Base-by-base conservation (phyloP, 2,113 vertebrate species). In the Martes martes region DNA sequence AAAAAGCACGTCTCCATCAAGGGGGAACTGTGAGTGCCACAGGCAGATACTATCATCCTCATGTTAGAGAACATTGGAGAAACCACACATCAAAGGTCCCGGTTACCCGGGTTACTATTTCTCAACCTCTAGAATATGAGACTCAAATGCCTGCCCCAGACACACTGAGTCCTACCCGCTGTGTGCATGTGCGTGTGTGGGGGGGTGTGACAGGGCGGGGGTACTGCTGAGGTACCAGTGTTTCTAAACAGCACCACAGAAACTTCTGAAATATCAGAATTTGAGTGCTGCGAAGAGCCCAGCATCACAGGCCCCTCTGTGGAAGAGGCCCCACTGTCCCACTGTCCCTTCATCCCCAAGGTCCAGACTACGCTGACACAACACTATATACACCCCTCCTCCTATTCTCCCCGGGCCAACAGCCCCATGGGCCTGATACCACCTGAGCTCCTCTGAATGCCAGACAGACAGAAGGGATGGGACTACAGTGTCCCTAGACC, bases 121-220 rank as follows among this genome's bases (percentile, higher is more conserved):
- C 2, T 85, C 45, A 71, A 23, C 31, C 18, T 76, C 4, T 2
- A 18, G 71, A 24, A 87, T 9, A 52, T 26, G 10, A 50, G 5
- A 61, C 55, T 65, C 63, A 83, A 55, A 57, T 0, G 36, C 9
- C 45, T 24, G 28, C n/a, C n/a, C 9, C 47, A 67, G 69, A 76
- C 1, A 4, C 21, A 71, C 0, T 24, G 36, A 76, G 55, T 50
- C 47, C 33, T 59, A 31, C 81, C 4, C 6, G 31, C 18, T 4
- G 0, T 36, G 36, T 14, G 50, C 6, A 1, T 6, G 59, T n/a
- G 11, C 7, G 14, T 42, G n/a, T 0, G 10, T 4, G 7, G 18
- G 1, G 23, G 10, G 5, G 21, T 1, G 4, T 74, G 80, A 55
- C 9, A 11, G 45, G 24, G 24, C 15, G n/a, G 11, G 36, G 1